Evolutionary conservation across 2,888 invertebrate species (phyloP).

Genomic region (Drosophila subquinaria): DNA sequence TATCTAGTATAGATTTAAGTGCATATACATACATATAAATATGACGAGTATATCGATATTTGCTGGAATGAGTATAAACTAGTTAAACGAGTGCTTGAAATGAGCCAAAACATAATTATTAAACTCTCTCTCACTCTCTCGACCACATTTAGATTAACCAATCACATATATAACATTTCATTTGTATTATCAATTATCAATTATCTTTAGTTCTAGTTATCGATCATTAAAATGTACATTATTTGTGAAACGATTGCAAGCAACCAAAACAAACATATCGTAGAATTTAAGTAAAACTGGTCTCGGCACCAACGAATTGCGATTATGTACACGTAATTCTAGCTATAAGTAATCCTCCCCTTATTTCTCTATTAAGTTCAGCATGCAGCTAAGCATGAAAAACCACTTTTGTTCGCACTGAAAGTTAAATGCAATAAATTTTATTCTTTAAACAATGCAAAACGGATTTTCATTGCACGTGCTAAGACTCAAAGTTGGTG

Average conservation of each 20-base stretch:
- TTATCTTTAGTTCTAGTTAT: constrained; percentile 41
- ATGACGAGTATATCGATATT: constrained; percentile 41
- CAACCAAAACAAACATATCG: constrained; percentile 75
- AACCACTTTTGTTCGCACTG: constrained; percentile 51
- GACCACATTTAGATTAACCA: constrained; percentile 35
- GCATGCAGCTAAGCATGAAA: constrained; percentile 71
- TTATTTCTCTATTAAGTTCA: constrained; percentile 41
- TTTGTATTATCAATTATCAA: constrained; percentile 18
- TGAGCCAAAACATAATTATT: constrained; percentile 24
- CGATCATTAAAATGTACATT: constrained; percentile 63
- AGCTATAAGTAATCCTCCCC: constrained; percentile 47
- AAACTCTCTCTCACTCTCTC: constrained; percentile 6
- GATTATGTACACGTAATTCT: constrained; percentile 38
- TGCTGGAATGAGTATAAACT: constrained; percentile 82
- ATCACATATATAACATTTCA: constrained; percentile 11
- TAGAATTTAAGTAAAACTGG: constrained; percentile 45
- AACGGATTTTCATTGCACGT: constrained; percentile 33
- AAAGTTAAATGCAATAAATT: constrained; percentile 72
- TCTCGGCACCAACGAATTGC: constrained; percentile 65
- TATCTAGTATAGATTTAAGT: constrained; percentile 29
- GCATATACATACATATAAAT: constrained; percentile 34
- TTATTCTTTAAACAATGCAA: constrained; percentile 57
- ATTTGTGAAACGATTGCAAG: constrained; percentile 68
- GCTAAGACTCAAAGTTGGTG: not conserved
- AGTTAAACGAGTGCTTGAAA: constrained; percentile 64